These are phyloP conservation scores for Hystrix cristata DNA, from an alignment of 2,113 vertebrate species.

Conservation along the genomic window DNA sequence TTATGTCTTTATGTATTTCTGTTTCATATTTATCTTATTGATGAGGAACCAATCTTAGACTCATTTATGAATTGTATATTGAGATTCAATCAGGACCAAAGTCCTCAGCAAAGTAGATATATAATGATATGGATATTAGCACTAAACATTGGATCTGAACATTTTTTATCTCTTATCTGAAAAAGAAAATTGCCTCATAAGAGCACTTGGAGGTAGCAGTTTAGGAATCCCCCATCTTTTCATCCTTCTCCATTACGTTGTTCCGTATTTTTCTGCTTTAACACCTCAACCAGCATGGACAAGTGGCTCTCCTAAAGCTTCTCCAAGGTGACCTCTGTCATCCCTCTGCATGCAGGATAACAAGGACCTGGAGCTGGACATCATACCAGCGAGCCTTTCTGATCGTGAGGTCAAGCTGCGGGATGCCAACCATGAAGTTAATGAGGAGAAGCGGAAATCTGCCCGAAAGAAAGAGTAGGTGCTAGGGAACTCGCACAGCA, in stretches of 20 bases:
- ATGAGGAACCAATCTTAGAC: slow-evolving; percentile 27
- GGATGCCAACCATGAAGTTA: slow-evolving; percentile 96
- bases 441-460: slow-evolving; percentile 98
- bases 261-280: background rate
- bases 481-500: background rate
- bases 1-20: slow-evolving; percentile 46
- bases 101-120: background rate
- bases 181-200: background rate
- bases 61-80: background rate
- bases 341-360: slow-evolving; percentile 90
- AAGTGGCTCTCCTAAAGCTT: slow-evolving; percentile 2
- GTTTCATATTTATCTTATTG: slow-evolving; percentile 56
- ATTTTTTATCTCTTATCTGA: slow-evolving; percentile 37
- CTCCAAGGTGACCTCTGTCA: slow-evolving; percentile 32
- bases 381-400: slow-evolving; percentile 97
- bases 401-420: slow-evolving; percentile 96
- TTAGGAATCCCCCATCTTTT: background rate
- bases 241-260: background rate
- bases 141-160: slow-evolving; percentile 11
- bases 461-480: slow-evolving; percentile 99
- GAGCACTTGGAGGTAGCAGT: background rate
- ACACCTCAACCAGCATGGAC: background rate
- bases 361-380: slow-evolving; percentile 97
- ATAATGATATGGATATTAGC: background rate
- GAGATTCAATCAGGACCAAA: slow-evolving; percentile 48